phyloP scores from a whole-genome alignment of 2,113 vertebrate genomes.

The Poecilia latipinna region DNA sequence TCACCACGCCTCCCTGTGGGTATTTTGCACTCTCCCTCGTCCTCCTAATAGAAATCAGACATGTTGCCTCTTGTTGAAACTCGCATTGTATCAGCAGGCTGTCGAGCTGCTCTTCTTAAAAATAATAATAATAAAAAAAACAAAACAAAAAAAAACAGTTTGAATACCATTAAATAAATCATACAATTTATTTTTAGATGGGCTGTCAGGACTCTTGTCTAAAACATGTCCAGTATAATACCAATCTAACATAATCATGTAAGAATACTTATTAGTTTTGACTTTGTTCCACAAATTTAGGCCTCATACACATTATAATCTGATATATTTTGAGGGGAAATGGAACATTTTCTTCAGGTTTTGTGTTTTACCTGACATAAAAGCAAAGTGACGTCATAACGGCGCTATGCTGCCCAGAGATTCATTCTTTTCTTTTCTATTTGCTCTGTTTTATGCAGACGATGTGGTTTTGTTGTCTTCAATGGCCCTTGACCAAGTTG shows the following conservation, averaged over 20 bases:
- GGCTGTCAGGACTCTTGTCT: neutral
- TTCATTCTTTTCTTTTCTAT: too few species aligned
- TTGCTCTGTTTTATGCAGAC: neutral
- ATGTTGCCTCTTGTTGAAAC: slow-evolving; percentile 48
- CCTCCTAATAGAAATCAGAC: slow-evolving; percentile 1
- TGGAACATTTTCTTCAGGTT: neutral
- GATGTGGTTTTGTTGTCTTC: neutral
- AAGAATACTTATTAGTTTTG: neutral
- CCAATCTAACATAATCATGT: neutral
- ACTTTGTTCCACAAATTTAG: neutral
- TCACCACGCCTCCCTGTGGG: slow-evolving; percentile 16
- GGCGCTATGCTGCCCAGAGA: too few species aligned
- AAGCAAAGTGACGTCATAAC: too few species aligned
- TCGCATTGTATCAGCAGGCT: slow-evolving; percentile 27
- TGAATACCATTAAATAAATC: neutral
- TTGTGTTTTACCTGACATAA: neutral
- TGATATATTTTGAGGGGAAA: too few species aligned
- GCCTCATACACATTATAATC: too few species aligned
- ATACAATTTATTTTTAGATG: neutral
- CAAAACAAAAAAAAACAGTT: too few species aligned
- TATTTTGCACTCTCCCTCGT: slow-evolving; percentile 10
- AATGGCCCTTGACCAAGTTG: neutral
- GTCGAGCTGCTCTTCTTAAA: slow-evolving; percentile 7
- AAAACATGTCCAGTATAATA: too few species aligned
- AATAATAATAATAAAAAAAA: neutral